phyloP scores from a whole-genome alignment of 2,888 invertebrate species.

The Phalera bucephala region DNA sequence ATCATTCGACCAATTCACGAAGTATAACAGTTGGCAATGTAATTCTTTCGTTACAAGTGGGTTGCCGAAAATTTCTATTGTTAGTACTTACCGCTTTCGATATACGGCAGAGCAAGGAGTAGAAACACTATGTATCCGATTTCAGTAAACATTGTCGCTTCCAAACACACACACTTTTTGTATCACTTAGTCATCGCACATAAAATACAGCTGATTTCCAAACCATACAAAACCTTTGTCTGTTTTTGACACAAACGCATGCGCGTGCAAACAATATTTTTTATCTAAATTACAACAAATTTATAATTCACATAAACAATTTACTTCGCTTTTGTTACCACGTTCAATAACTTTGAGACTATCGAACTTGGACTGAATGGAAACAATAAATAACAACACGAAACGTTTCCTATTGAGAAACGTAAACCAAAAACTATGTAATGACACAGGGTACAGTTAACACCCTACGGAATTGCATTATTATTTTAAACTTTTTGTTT shows the following conservation, averaged over 20 bases:
- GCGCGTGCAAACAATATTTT: constrained; percentile 80
- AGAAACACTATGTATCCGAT: constrained; percentile 86
- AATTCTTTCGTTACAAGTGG: constrained; percentile 26
- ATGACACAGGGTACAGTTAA: too few relatives aligned
- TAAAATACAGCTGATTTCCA: constrained; percentile 82
- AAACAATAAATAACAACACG: constrained; percentile 68
- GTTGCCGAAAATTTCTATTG: constrained; percentile 19
- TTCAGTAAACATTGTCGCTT: constrained; percentile 85
- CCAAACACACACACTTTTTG: constrained; percentile 71
- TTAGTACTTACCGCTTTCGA: constrained; percentile 86
- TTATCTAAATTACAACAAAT: constrained; percentile 79
- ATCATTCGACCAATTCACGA: background rate
- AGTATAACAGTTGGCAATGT: constrained; percentile 28
- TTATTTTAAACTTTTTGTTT: too few relatives aligned
- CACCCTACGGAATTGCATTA: too few relatives aligned
- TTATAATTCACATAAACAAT: constrained; percentile 44
- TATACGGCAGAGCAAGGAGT: constrained; percentile 86
- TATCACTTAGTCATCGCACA: constrained; percentile 82
- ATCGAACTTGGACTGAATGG: constrained; percentile 40
- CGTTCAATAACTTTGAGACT: constrained; percentile 36
- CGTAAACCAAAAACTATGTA: constrained; percentile 29
- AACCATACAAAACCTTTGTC: constrained; percentile 85
- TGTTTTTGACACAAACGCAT: constrained; percentile 81
- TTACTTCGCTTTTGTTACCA: constrained; percentile 30
- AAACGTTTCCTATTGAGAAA: constrained; percentile 40